These are phyloP conservation scores for Arion vulgaris DNA, from an alignment of 1,140 invertebrate species.

Conservation along the genomic window DNA sequence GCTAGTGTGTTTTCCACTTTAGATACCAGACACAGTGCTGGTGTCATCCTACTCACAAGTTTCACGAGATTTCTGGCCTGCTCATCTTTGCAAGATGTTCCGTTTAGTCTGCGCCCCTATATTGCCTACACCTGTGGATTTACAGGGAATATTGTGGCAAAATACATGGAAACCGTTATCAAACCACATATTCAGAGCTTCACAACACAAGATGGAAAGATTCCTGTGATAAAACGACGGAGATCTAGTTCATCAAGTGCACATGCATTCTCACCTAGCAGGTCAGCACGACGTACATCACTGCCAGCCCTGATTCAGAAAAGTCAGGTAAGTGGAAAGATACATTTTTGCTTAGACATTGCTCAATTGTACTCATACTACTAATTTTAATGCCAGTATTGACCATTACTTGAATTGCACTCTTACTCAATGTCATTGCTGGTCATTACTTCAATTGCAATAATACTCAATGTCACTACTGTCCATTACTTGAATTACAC, in stretches of 20 bases:
- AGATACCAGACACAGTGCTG: conserved; percentile 66
- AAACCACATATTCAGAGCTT: conserved; percentile 65
- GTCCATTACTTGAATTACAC: too few relatives aligned
- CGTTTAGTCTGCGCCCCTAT: conserved; percentile 64
- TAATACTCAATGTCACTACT: too few relatives aligned
- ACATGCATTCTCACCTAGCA: conserved; percentile 62
- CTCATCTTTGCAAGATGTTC: conserved; percentile 63
- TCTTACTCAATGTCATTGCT: too few relatives aligned
- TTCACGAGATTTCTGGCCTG: conserved; percentile 69
- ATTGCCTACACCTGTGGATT: conserved; percentile 68
- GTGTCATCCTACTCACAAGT: conserved; percentile 68
- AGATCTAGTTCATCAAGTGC: conserved; percentile 68
- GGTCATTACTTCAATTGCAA: too few relatives aligned
- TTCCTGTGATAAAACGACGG: conserved; percentile 67
- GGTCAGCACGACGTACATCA: conserved; percentile 67
- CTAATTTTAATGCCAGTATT: too few relatives aligned
- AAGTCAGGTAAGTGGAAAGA: conserved; percentile 62
- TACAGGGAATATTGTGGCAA: conserved; percentile 68
- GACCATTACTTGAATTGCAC: too few relatives aligned
- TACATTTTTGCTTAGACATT: too few relatives aligned
- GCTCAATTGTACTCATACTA: too few relatives aligned
- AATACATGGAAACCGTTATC: conserved; percentile 71
- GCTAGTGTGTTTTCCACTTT: conserved; percentile 70
- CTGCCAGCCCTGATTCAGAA: conserved; percentile 71
- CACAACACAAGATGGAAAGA: conserved; percentile 69